Evolutionary conservation across 2,797 vertebrate species (phyloP).

Genomic region (Ctenosaura bakeri): DNA sequence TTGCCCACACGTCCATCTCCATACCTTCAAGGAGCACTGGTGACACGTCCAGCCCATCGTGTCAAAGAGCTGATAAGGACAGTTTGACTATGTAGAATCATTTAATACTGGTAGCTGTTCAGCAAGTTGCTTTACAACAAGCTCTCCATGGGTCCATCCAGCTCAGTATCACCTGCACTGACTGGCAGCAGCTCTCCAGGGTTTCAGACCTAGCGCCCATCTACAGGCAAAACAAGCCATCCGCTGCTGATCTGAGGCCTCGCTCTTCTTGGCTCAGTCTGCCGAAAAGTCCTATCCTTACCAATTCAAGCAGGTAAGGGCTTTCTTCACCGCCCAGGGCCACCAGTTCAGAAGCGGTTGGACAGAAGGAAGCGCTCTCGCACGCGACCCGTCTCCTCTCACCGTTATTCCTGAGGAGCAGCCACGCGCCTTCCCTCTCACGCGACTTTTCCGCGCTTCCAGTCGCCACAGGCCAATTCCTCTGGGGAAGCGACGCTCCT

Average conservation of each 20-base stretch:
- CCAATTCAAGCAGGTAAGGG: too few species aligned
- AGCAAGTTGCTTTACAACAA: not conserved
- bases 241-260: not conserved
- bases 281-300: not conserved
- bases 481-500: not conserved
- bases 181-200: not conserved
- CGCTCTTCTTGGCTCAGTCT: not conserved
- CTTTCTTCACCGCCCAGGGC: not conserved
- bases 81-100: not conserved
- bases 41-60: not conserved
- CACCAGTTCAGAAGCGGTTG: not conserved
- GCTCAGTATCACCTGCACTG: too few species aligned
- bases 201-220: too few species aligned
- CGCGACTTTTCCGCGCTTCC: not conserved
- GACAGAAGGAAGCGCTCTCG: too few species aligned
- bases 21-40: not conserved
- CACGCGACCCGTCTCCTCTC: not conserved
- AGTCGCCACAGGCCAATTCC: not conserved
- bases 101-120: not conserved
- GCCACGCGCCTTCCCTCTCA: not conserved
- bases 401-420: too few species aligned
- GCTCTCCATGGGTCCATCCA: not conserved
- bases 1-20: not conserved
- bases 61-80: not conserved
- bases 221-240: too few species aligned